Base-by-base conservation (phyloP, 2,797 vertebrate genomes). In the Smutsia temminckii region DNA sequence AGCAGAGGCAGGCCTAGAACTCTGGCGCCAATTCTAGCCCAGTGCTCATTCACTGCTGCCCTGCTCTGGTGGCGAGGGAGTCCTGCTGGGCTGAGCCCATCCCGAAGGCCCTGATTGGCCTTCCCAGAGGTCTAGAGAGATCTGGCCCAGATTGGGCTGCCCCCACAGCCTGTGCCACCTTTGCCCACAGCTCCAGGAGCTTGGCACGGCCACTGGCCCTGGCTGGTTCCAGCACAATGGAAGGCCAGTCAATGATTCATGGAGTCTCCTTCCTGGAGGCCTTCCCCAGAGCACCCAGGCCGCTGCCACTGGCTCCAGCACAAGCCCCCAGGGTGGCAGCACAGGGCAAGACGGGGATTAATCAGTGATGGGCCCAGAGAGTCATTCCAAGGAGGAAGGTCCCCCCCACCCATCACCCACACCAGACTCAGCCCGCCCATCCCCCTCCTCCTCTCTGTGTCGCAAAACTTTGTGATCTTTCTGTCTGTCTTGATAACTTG, bases 201-300 rank as follows among this genome's bases (percentile, higher is more conserved):
- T 78, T 94, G 89, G 89, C 75, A 16, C 8, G 3, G 57, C 68
- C 64, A 12, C 23, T 13, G 66, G 37, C 23, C 57, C 83, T 69
- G 29, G 78, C 53, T 63, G 66, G 71, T 51, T 80, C 59, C 20
- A 46, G 66, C 85, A 85, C 85, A 68, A 49, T n/a, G 53, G 46
- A 42, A 90, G 63, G 49, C 61, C 55, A 46, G 85, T 95, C 93
- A 96, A 94, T 96, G 92, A 96, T 95, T 95, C 61, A 92, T 21
- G 66, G 61, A 78, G 37, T 4, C n/a, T 18, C 34, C n/a, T 2
- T 71, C 75, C 69, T 12, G 64, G 85, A 49, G 55, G 64, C 80
- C 81, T 80, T 53, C 49, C 21, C 40, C 34, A 7, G 1, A 2
- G 4, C 2, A 66, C 81, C 55, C 51, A 9, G 42, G 77, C 49